Percentiles rank a stretch among this genome's conserved stretches.
These are phyloP conservation scores for Cephus spinipes DNA, from an alignment of 2,888 invertebrate species.

Conservation along the genomic window DNA sequence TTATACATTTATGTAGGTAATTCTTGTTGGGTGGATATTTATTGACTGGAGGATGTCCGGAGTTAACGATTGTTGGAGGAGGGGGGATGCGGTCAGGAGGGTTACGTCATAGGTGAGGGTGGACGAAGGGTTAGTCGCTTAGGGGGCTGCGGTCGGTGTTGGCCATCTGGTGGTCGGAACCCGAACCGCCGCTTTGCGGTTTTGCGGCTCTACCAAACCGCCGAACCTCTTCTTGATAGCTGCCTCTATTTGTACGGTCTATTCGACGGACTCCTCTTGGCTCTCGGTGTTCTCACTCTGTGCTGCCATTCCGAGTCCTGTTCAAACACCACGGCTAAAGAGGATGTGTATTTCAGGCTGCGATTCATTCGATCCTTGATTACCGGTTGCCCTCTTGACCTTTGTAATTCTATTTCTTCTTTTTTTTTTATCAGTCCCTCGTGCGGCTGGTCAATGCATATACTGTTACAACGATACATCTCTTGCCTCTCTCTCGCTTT, in stretches of 20 bases:
- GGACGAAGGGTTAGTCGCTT: slow-evolving; percentile 4
- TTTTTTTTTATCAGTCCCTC: background rate
- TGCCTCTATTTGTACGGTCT: slow-evolving; percentile 8
- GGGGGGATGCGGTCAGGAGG: background rate
- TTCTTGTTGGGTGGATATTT: background rate
- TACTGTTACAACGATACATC: background rate
- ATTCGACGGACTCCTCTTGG: slow-evolving; percentile 1
- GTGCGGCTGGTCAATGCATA: background rate
- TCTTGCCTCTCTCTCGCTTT: background rate
- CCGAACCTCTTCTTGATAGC: slow-evolving; percentile 4
- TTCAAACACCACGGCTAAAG: background rate
- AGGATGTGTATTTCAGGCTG: background rate
- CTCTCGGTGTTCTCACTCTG: background rate
- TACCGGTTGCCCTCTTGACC: background rate
- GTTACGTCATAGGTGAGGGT: background rate
- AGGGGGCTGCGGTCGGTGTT: slow-evolving; percentile 33
- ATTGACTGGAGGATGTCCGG: background rate
- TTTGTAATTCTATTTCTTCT: background rate
- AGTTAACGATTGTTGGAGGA: background rate
- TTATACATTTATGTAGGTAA: background rate
- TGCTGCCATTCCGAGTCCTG: background rate
- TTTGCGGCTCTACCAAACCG: slow-evolving; percentile 60
- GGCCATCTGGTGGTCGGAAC: slow-evolving; percentile 54
- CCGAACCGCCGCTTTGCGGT: slow-evolving; percentile 57
- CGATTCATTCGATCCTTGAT: background rate